Percentiles rank a stretch among this genome's conserved stretches.
These are phyloP conservation scores for Gymnodraco acuticeps DNA, from an alignment of 2,797 vertebrate species.

Conservation along the genomic window DNA sequence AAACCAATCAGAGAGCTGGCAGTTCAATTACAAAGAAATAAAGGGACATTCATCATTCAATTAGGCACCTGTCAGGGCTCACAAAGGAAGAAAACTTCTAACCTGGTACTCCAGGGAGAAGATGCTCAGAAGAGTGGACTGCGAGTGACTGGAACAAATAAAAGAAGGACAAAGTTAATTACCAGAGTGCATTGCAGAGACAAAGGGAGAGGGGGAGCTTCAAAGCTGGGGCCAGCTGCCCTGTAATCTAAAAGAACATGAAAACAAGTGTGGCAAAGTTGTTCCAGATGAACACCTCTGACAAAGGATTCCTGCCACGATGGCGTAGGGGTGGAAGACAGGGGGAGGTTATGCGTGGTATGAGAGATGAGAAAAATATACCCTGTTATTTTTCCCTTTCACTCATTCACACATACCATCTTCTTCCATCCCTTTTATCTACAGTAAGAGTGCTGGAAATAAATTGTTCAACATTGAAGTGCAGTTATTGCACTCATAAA, in stretches of 20 bases:
- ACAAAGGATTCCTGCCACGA: slow-evolving; percentile 95
- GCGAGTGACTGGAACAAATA: slow-evolving; percentile 99
- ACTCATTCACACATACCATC: slow-evolving; percentile 57
- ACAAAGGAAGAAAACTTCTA: slow-evolving; percentile 99
- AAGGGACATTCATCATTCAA: slow-evolving; percentile 99
- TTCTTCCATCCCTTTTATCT: slow-evolving; percentile 25
- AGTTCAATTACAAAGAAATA: slow-evolving; percentile 99
- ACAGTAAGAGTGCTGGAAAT: slow-evolving; percentile 22
- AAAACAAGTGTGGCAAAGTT: slow-evolving; percentile 99
- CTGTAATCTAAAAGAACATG: slow-evolving; percentile 99
- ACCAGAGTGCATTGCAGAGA: slow-evolving; percentile 99
- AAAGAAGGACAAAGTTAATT: slow-evolving; percentile 99
- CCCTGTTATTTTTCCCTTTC: slow-evolving; percentile 42
- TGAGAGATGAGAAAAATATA: slow-evolving; percentile 80
- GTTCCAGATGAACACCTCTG: slow-evolving; percentile 99
- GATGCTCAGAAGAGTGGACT: slow-evolving; percentile 99
- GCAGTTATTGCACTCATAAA: slow-evolving; percentile 20
- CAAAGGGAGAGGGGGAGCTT: slow-evolving; percentile 95
- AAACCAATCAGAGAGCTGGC: slow-evolving; percentile 99
- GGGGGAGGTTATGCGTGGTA: slow-evolving; percentile 67
- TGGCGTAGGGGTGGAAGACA: slow-evolving; percentile 80
- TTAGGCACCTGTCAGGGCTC: slow-evolving; percentile 99
- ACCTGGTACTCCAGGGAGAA: slow-evolving; percentile 99
- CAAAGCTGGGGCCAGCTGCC: slow-evolving; percentile 96
- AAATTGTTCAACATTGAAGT: slow-evolving; percentile 38